Conservation (phyloP, 2,797 vertebrate genomes). For the Sternotherus odoratus region DNA sequence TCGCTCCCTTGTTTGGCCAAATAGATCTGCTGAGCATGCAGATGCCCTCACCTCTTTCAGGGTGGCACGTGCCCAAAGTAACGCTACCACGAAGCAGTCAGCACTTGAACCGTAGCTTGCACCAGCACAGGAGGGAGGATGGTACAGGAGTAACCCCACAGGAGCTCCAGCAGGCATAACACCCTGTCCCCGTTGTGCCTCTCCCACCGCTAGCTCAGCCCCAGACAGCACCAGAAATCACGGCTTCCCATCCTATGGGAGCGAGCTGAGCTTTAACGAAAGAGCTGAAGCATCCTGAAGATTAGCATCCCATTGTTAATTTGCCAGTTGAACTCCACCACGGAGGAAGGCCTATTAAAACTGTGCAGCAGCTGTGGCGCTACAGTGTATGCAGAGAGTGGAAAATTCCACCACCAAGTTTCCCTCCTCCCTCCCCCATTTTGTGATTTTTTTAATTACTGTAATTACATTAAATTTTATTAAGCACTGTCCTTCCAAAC, state of each 20-base stretch:
- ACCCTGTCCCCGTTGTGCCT: neutral
- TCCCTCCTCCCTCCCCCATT: neutral
- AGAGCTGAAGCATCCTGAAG: neutral
- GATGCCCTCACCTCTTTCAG: neutral
- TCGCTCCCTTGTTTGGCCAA: neutral
- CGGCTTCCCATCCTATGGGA: neutral
- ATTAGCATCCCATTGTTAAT: neutral
- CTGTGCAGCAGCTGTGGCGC: neutral
- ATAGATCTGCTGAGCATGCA: neutral
- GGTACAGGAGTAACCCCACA: neutral
- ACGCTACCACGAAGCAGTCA: neutral
- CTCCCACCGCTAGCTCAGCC: neutral
- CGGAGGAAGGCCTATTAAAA: neutral
- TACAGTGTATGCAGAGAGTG: neutral
- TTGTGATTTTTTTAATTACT: neutral
- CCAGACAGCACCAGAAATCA: too few species aligned
- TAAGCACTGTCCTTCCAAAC: conserved; percentile 7
- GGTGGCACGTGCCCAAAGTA: neutral
- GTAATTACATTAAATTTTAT: neutral
- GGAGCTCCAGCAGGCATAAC: neutral
- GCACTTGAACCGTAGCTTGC: neutral
- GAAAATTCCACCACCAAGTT: neutral
- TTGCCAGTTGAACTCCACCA: neutral
- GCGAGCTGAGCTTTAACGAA: neutral
- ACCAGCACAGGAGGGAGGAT: neutral